Base-by-base conservation (phyloP, 2,888 invertebrate species). In the Xestia ashworthii region DNA sequence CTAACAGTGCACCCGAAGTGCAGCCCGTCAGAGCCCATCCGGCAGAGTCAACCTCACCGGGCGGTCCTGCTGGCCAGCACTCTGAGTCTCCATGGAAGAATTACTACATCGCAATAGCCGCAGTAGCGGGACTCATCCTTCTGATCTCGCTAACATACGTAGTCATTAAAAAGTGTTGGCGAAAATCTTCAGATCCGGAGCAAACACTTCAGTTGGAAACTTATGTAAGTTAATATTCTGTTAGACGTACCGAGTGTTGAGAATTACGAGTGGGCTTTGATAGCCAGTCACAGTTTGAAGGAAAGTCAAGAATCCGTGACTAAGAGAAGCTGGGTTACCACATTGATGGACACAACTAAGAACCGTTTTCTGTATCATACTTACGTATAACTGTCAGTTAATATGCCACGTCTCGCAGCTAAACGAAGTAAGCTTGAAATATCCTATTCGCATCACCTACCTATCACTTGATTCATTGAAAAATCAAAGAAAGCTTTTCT, bases 141-240 rank as follows among this genome's bases (percentile, higher is more conserved):
- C 22, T 79, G 6, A 5, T 58, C n/a, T 22, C 19, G 1, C 16
- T 78, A 5, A 25, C 53, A 12, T 78, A 46, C 44, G 44, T 60
- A 6, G 16, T 60, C 12, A 25, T 25, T 22, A 79, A 79, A 73
- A 78, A 60, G 58, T 79, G 12, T 44, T 66, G 4, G 6, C 58
- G 78, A 5, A 79, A 79, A 46, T 38, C 44, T 22, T 66, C 44
- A 5, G 38, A 79, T 14, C 22, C 50, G 9, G 32, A 66, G 8
- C 41, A 50, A 25, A 25, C 25, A 12, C 50, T 72, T 22, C n/a
- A 79, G 44, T 53, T 78, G 38, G 66, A 79, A 14, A 79, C 78
- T 22, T 79, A 66, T 72, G 78, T 78, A 60, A 79, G 78, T 78
- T 58, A 2, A 8, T 32, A 22, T 53, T 66, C 5, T 48, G 9